A percentile compares a stretch with the other conserved stretches of the same genome.
These are phyloP conservation scores for Synaphobranchus kaupii DNA, from an alignment of 2,797 vertebrate genomes.

Conservation along the genomic window DNA sequence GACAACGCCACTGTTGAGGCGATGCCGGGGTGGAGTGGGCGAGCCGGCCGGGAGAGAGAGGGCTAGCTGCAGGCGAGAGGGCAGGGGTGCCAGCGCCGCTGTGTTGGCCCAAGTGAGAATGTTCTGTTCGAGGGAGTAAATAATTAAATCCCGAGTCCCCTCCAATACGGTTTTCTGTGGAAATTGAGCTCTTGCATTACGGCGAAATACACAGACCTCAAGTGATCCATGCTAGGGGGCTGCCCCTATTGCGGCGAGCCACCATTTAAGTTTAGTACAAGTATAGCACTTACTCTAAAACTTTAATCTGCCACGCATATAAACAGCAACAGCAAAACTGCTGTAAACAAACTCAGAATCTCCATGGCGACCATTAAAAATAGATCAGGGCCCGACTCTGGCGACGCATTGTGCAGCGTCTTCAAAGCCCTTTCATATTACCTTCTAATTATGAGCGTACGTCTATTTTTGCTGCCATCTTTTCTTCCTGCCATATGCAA, in stretches of 20 bases:
- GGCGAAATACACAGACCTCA: not conserved
- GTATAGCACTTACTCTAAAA: not conserved
- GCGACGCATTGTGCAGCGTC: slow-evolving; percentile 22
- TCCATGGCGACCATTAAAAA: slow-evolving; percentile 33
- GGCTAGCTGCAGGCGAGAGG: not conserved
- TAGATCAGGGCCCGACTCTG: slow-evolving; percentile 32
- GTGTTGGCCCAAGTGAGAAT: not conserved
- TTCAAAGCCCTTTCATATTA: slow-evolving; percentile 40
- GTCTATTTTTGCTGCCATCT: slow-evolving; percentile 4
- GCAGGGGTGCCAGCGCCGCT: not conserved
- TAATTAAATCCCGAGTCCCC: not conserved
- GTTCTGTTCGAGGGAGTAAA: not conserved
- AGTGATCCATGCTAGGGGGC: not conserved
- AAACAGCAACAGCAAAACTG: slow-evolving; percentile 44
- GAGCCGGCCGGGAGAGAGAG: slow-evolving; percentile 9
- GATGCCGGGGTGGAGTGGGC: not conserved
- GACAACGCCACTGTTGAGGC: not conserved
- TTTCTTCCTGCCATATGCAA: slow-evolving; percentile 20
- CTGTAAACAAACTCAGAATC: slow-evolving; percentile 34
- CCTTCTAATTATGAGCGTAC: slow-evolving; percentile 31
- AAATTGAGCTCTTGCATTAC: not conserved
- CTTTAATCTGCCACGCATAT: slow-evolving; percentile 13
- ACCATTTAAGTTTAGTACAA: not conserved
- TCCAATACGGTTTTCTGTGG: not conserved
- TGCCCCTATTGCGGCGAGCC: not conserved